Base-by-base conservation (phyloP, 2,113 vertebrate species). In the Calyptommatus sinebrachiatus region DNA sequence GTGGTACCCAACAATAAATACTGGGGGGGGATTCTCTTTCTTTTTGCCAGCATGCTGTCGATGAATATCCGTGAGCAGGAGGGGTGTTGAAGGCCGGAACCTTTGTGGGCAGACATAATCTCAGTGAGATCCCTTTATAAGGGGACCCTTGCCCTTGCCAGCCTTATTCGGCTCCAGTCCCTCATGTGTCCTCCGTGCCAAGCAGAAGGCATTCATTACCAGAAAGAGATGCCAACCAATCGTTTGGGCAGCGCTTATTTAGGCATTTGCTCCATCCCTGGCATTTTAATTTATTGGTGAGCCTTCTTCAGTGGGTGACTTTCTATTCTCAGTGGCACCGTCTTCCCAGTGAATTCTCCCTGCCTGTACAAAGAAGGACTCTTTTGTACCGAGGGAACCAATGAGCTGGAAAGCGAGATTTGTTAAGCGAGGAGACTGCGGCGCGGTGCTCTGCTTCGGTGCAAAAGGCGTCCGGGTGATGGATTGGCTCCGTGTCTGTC, bases 221-320 rank as follows among this genome's bases (percentile, higher is more conserved):
- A 73, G 57, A 80, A 78, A n/a, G 24, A 79, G 86, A n/a, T 85
- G 83, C 86, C 80, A 82, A 84, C 87, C 83, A 86, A 83, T 89
- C 77, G 85, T 84, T 88, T 77, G 81, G 88, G 87, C 89, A 88
- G 84, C 76, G 85, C 82, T 81, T 87, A 88, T 87, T 89, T 83
- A 81, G 57, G 8, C 57, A 71, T 63, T 76, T 35, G 11, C 73
- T 76, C 7, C 16, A 2, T 9, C 18, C 2, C 46, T 22, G 67
- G 7, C 45, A 1, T 88, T 77, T 88, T 83, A 84, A 86, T 91
- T 41, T 87, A 88, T 89, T 83, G 87, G 89, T 88, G 88, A 84
- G 72, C 75, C 83, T 89, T 7, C 81, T 85, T 84, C 77, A 77
- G 81, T 79, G 85, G 80, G 89, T 80, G 84, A 82, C 60, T 8